Evolutionary conservation across 2,888 invertebrate species (phyloP), one percentile per base, ranked within the genome.

Genomic region (Catocala sponsa): DNA sequence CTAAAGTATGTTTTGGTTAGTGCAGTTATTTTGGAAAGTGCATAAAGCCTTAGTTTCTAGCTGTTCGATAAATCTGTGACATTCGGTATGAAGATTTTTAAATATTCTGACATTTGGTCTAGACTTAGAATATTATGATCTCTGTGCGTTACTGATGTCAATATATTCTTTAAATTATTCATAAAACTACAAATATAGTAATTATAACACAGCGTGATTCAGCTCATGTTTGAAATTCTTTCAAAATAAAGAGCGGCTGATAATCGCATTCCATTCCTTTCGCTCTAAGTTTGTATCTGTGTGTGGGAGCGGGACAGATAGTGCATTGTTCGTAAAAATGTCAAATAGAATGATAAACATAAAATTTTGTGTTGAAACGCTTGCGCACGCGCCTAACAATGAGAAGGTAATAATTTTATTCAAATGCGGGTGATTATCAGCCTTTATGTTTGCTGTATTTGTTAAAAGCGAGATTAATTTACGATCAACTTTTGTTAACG

Each of bases 271-370:
- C 80, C 82, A 76, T 90, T 90, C 83, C 82, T 85, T 82, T 90
- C 86, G 71, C 74, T 78, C 75, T 72, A 71, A 61, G 54, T 54
- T 59, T 72, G 71, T 81, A 66, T 64, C 67, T 70, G 79, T 80
- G 83, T 65, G 74, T 74, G 83, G 88, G 80, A 76, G 86, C 85
- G 89, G 85, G 74, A 78, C 70, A 76, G 72, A 72, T 63, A 78
- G 68, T 69, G 86, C 85, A 91, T 92, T 93, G 92, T 94, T 91
- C 90, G 87, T 89, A 90, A 90, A 91, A 92, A 92, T 92, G 92
- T 92, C 91, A 92, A 93, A 91, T 89, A 89, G 91, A 91, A 93
- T 93, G 93, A 94, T 92, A 92, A 92, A 92, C 92, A 91, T 87
- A 91, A 93, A 91, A 90, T 86, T 85, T 86, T 84, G 88, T 91